Evolutionary conservation across 2,888 invertebrate genomes (phyloP).

Genomic region (Ennomos quercinarius): DNA sequence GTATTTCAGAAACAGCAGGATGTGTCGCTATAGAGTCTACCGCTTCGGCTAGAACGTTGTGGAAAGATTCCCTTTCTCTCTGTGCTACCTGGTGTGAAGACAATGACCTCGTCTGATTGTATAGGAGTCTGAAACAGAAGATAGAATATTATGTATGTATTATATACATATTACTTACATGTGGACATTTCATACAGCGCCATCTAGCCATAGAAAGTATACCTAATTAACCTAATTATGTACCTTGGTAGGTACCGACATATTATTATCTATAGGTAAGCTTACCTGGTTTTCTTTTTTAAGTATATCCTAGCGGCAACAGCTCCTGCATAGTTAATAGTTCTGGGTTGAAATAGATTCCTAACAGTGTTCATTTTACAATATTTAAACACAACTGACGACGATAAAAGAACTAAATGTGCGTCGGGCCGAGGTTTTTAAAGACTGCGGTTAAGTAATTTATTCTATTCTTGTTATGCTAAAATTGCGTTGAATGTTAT

Average conservation of each 20-base stretch:
- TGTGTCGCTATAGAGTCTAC: constrained; percentile 32
- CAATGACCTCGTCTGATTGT: constrained; percentile 15
- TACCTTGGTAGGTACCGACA: too few species aligned
- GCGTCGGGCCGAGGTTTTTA: not conserved
- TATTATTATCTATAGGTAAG: too few species aligned
- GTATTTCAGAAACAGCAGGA: constrained; percentile 34
- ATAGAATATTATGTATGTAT: too few species aligned
- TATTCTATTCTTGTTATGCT: constrained; percentile 4
- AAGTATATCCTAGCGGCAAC: constrained; percentile 12
- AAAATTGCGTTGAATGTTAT: not conserved
- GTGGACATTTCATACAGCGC: too few species aligned
- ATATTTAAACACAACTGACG: not conserved
- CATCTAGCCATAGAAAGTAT: too few species aligned
- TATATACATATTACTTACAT: too few species aligned
- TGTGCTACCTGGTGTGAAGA: constrained; percentile 16
- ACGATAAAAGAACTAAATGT: not conserved
- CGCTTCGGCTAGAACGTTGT: constrained; percentile 25
- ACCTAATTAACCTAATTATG: too few species aligned
- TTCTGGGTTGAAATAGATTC: constrained; percentile 11
- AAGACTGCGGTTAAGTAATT: not conserved
- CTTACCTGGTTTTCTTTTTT: constrained; percentile 21
- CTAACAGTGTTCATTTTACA: constrained; percentile 24
- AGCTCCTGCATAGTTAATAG: not conserved
- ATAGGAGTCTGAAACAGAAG: constrained; percentile 21
- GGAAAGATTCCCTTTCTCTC: constrained; percentile 29